Evolutionary conservation across 1,140 invertebrate species (phyloP), one percentile per base, ranked within the genome.

Genomic region (Papilio xuthus): DNA sequence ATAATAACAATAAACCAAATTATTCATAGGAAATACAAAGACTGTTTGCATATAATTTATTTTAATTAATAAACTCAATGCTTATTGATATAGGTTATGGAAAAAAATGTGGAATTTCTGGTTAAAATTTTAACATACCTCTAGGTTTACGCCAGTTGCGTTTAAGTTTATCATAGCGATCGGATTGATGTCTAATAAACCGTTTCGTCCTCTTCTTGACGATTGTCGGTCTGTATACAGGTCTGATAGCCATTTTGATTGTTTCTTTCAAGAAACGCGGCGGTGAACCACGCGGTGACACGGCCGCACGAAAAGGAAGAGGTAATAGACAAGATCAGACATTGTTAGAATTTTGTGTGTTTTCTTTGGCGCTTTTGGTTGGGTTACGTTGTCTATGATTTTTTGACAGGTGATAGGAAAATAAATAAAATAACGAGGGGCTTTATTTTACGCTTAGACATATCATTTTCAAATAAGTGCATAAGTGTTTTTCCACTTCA

Each of bases 201-300:
- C 97, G 97, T 95, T 99, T 99, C 69, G 97, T 98, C 92, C 98
- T 96, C 95, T 99, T 99, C 94, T 99, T 99, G 74, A 99, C 96
- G 89, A 99, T 98, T 85, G 95, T 97, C 2, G 97, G 97, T 89
- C 97, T 97, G 84, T 97, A 97, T 37, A 98, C 96, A 84, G 98
- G 98, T 93, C 97, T 95, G 88, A 98, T 97, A 81, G 97, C 96
- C 97, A 98, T 98, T 92, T 94, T 95, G 84, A 82, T 81, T 88
- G 85, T 92, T 91, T 91, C 88, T 84, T 83, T 67, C 80, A 42
- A 77, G 85, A 91, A 89, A 90, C 83, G 85, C 87, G 86, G 84
- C 84, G 85, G 87, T 86, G 86, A 92, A 93, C 91, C 93, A 94
- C 92, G 92, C 93, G 93, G 93, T 92, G 90, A 94, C 91, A 93